Percentiles rank a stretch among this genome's conserved stretches.
Conservation (phyloP, 2,797 vertebrate genomes). For the Xyrichtys novacula region DNA sequence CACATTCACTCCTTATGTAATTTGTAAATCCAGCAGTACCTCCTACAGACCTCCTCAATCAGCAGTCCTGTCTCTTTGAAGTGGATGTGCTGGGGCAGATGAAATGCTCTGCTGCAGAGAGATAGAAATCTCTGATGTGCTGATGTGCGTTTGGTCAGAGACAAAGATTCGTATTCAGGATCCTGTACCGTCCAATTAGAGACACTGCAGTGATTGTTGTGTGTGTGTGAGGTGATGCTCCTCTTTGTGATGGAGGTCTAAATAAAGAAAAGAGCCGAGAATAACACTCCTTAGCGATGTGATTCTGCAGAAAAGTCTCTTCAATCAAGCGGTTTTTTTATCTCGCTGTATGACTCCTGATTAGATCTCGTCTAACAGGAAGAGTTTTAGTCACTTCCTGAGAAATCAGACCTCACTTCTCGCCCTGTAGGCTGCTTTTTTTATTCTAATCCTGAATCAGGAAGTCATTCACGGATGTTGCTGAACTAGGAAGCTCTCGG, state of each 20-base stretch:
- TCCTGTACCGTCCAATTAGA: conserved; percentile 28
- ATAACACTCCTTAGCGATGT: conserved; percentile 18
- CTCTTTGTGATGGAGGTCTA: conserved; percentile 30
- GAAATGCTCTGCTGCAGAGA: conserved; percentile 38
- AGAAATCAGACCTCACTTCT: conserved; percentile 27
- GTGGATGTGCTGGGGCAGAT: conserved; percentile 41
- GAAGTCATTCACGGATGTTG: conserved; percentile 13
- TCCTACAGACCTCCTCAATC: conserved; percentile 65
- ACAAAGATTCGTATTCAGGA: conserved; percentile 23
- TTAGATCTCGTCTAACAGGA: conserved; percentile 5
- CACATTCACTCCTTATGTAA: conserved; percentile 68
- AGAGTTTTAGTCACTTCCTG: conserved; percentile 5
- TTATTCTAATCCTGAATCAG: conserved; percentile 20
- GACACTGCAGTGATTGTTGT: conserved; percentile 8
- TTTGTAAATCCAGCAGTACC: conserved; percentile 58
- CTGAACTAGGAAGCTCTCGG: conserved; percentile 4
- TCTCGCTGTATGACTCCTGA: neutral
- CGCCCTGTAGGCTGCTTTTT: conserved; percentile 19
- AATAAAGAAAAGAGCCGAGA: conserved; percentile 34
- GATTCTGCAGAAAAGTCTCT: conserved; percentile 25
- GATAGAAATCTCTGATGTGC: conserved; percentile 53
- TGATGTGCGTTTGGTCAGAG: conserved; percentile 44
- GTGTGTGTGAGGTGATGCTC: conserved; percentile 45
- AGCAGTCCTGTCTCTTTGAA: conserved; percentile 41
- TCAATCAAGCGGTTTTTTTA: conserved; percentile 3